Conservation (phyloP, 2,888 invertebrate species). For the Scaptomyza tumidula region DNA sequence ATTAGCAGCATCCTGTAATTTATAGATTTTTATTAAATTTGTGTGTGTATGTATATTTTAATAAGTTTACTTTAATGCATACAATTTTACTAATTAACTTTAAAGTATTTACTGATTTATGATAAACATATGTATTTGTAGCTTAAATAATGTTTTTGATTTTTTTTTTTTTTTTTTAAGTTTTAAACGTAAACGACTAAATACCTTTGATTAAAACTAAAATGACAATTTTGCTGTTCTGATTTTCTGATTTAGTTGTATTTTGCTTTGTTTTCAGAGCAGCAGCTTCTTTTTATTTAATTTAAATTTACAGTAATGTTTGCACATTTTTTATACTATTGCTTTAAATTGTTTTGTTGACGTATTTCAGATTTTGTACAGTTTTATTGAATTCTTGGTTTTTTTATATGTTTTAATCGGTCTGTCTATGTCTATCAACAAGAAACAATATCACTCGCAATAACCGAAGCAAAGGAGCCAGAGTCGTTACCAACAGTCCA, state of each 20-base stretch:
- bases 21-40: constrained; percentile 17
- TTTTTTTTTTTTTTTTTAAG: constrained; percentile 27
- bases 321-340: constrained; percentile 36
- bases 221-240: constrained; percentile 68
- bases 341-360: constrained; percentile 33
- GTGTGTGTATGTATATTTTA: constrained; percentile 33
- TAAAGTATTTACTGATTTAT: constrained; percentile 60
- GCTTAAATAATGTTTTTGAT: constrained; percentile 36
- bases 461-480: not conserved
- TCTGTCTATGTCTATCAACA: constrained; percentile 2
- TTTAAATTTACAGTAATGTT: constrained; percentile 36
- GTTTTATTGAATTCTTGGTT: constrained; percentile 41
- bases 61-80: constrained; percentile 54
- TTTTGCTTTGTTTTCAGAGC: constrained; percentile 22
- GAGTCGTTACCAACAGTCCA: not conserved
- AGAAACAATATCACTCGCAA: constrained; percentile 3
- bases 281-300: constrained; percentile 31
- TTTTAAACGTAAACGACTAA: constrained; percentile 48
- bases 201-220: constrained; percentile 55
- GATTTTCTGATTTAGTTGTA: constrained; percentile 20
- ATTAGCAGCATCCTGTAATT: constrained; percentile 19
- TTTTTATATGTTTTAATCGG: constrained; percentile 20
- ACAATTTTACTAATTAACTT: constrained; percentile 76
- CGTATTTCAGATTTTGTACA: constrained; percentile 53
- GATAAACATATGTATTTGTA: constrained; percentile 50